Evolutionary conservation across 2,113 vertebrate species (phyloP).

Genomic region (Microcebus tavaratra): DNA sequence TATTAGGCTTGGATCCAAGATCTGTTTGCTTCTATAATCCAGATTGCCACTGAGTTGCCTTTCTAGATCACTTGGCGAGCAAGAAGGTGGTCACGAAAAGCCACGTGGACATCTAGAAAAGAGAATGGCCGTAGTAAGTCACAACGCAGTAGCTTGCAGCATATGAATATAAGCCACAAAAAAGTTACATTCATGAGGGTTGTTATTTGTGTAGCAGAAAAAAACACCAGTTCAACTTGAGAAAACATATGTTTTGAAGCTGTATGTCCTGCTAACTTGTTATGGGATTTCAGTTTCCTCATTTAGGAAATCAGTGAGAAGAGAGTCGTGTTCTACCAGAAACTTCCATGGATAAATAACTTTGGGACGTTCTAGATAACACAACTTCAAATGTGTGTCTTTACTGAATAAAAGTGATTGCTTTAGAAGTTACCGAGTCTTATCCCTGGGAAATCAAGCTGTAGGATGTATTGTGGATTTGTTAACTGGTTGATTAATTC

Average conservation of each 20-base stretch:
- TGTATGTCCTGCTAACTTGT: not conserved
- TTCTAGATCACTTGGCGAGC: not conserved
- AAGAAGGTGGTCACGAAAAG: not conserved
- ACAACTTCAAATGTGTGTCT: not conserved
- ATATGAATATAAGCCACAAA: not conserved
- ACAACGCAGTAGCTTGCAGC: not conserved
- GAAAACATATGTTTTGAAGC: not conserved
- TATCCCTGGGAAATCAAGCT: not conserved
- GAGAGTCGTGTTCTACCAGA: not conserved
- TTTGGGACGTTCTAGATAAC: not conserved
- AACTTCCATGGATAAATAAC: not conserved
- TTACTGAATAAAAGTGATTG: not conserved
- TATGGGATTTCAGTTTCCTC: not conserved
- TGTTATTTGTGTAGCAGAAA: not conserved
- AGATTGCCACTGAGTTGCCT: not conserved
- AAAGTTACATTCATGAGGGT: not conserved
- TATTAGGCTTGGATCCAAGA: not conserved
- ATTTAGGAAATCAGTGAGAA: constrained; percentile 5
- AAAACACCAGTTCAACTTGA: not conserved
- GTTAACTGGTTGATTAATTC: not conserved
- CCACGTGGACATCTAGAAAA: not conserved
- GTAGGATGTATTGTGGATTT: not conserved
- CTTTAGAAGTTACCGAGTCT: not conserved
- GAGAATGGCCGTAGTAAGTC: not conserved
- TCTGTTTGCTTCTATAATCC: not conserved